Evolutionary conservation across 2,113 vertebrate species (phyloP).

Genomic region (Pteruthius melanotis): DNA sequence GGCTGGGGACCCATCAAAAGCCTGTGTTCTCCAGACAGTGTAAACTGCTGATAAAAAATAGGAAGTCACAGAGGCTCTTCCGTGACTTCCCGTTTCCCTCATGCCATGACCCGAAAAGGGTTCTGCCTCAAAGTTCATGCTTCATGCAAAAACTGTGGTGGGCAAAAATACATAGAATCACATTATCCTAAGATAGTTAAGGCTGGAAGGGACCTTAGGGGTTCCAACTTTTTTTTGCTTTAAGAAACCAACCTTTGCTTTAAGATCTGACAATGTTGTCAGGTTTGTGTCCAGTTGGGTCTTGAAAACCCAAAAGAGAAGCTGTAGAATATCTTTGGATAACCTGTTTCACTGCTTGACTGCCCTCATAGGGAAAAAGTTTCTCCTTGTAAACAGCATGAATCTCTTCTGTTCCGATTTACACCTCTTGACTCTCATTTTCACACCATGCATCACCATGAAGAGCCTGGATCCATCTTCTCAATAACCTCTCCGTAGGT

Average conservation of each 20-base stretch:
- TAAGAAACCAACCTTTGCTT: not conserved
- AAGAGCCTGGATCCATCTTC: not conserved
- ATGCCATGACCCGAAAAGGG: not conserved
- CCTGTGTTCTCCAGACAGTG: not conserved
- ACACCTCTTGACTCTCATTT: not conserved
- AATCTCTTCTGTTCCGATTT: not conserved
- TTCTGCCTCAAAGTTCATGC: not conserved
- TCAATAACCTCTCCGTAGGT: not conserved
- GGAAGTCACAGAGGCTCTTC: not conserved
- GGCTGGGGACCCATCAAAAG: not conserved
- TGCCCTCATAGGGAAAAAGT: not conserved
- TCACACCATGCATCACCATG: not conserved
- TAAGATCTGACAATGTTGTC: not conserved
- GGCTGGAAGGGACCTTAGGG: not conserved
- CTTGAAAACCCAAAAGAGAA: not conserved
- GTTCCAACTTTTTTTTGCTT: not conserved
- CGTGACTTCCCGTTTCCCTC: not conserved
- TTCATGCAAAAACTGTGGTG: not conserved
- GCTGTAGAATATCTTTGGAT: not conserved
- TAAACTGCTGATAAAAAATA: not conserved
- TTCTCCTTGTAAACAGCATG: not conserved
- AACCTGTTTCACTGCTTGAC: not conserved
- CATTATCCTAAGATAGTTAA: not conserved
- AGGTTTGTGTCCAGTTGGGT: not conserved
- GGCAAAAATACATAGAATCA: not conserved